Conservation (phyloP, 2,113 vertebrate species). For the Xenus cinereus region DNA sequence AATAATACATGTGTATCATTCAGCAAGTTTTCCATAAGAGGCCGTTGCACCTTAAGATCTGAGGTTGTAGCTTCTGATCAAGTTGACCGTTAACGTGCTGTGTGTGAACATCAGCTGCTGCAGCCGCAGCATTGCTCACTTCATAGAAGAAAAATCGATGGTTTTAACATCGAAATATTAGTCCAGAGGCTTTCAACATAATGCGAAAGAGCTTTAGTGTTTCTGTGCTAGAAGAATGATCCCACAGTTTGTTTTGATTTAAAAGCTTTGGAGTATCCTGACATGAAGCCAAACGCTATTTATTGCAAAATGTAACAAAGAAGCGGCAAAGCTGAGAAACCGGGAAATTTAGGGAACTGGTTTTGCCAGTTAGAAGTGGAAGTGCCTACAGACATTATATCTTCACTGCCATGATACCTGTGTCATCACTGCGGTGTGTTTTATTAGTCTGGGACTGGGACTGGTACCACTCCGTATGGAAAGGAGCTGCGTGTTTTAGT, state of each 20-base stretch:
- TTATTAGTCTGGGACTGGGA: background rate
- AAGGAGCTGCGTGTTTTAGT: background rate
- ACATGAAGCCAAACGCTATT: accelerated
- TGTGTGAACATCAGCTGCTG: background rate
- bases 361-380: background rate
- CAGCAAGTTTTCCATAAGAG: background rate
- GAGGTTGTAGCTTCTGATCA: background rate
- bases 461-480: accelerated
- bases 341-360: background rate
- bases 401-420: accelerated
- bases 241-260: background rate
- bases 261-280: background rate
- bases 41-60: background rate
- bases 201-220: background rate
- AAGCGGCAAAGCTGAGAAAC: background rate
- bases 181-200: background rate
- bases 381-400: background rate
- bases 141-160: background rate
- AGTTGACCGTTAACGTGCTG: accelerated
- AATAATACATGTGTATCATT: accelerated
- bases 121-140: background rate
- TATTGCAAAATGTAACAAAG: background rate
- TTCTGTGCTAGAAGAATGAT: background rate
- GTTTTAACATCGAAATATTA: background rate
- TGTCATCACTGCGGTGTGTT: accelerated